Base-by-base conservation (phyloP, 2,888 invertebrate genomes). In the Cryptophagus acutangulus region DNA sequence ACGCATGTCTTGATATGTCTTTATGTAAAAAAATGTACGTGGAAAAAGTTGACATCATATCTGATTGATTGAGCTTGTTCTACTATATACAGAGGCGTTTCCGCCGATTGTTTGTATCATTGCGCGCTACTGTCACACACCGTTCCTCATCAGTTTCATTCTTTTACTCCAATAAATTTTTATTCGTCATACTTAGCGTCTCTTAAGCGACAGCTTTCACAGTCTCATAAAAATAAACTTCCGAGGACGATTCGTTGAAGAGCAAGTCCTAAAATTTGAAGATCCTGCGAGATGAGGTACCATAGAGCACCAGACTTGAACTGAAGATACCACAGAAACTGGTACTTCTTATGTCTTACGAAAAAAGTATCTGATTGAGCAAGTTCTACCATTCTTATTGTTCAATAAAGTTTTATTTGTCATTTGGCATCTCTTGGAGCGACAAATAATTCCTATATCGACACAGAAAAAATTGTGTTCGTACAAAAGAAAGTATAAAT, bases 51-150 rank as follows among this genome's bases (percentile, higher is more conserved):
- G 50, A 47, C 45, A 49, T 48, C 48, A 45, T 47, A 47, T 48
- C 50, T 57, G 59, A 59, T 58, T 58, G 59, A 59, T 59, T 53
- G 55, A 46, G 46, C 51, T 48, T 46, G 48, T 49, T 54, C 42
- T 45, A 42, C 13, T 41, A 40, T 46, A 44, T 46, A n/a, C n/a
- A n/a, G n/a, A n/a, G n/a, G 45, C 48, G 47, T 53, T 48, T 52
- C 48, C 48, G 48, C 42, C 50, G 46, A 57, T 54, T 57, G 54
- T 55, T 56, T 52, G 51, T 52, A 48, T 45, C 41, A 35, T 37
- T 43, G 36, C 24, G 17, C n/a, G n/a, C n/a, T n/a, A n/a, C 36
- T 36, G 36, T 41, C 40, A 41, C 36, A 35, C 4, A 26, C 26
- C 3, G 12, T 26, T 26, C 26, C 12, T n/a, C 10, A 12, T 3